Evolutionary conservation across 2,888 invertebrate genomes (phyloP), one percentile per base, ranked within the genome.

Genomic region (Cantharis nigra): DNA sequence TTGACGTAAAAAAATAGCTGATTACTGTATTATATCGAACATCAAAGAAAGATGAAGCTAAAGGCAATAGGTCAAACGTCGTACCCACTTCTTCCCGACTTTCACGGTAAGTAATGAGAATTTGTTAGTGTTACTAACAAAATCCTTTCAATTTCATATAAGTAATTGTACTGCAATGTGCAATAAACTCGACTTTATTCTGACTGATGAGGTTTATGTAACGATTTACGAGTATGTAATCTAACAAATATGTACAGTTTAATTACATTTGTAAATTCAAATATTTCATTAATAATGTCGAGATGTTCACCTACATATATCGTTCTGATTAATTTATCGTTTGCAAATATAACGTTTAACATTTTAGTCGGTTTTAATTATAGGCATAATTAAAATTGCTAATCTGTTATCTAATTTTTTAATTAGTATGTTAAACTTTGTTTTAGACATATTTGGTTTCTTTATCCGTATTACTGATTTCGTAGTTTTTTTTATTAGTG

Each of bases 31-130:
- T 69, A 74, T 16, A 16, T 16, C 69, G 62, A 69, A 74, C 69
- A 69, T 74, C 74, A 74, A 69, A 62, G 20, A 13, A 62, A 62
- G 62, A 74, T 62, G 49, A 74, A 69, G 74, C 74, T 74, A 63
- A 69, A 74, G 74, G 74, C 74, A 74, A 74, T 74, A 74, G 74
- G 74, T 74, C 74, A 74, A 64, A 74, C 74, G 62, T 26, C 20
- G 26, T 28, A 62, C 20, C 65, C 23, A 65, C 20, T 23, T 49
- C 74, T 69, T 69, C 69, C 74, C 33, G 69, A 74, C 74, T 74
- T 74, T 74, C 74, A 74, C 74, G 18, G 74, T 73, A 74, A 74
- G 74, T 73, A 74, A 74, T 69, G 69, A 62, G 74, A 74, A 69
- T 69, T 63, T 74, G 74, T 69, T 69, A 69, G 49, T 49, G 65